Conservation (phyloP, 2,113 vertebrate species). For the Phrynocephalus versicolor region DNA sequence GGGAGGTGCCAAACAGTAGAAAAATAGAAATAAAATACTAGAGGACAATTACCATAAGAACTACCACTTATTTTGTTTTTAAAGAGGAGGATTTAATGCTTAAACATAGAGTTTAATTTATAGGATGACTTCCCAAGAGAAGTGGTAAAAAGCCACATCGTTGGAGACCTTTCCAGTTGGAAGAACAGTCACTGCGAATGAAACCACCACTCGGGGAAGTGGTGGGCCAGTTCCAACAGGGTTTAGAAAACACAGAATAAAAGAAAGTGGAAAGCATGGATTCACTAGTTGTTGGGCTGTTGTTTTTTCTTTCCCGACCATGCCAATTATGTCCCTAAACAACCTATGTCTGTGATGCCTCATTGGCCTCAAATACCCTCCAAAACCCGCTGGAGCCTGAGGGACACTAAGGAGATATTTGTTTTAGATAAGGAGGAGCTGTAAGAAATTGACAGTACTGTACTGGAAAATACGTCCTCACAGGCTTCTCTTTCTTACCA, state of each 20-base stretch:
- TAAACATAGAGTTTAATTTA: slow-evolving; percentile 8
- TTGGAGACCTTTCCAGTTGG: slow-evolving; percentile 12
- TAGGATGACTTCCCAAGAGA: not conserved
- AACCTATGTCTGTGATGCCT: slow-evolving; percentile 36
- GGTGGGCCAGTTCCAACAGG: not conserved
- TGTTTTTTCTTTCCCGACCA: slow-evolving; percentile 35
- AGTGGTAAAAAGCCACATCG: slow-evolving; percentile 26
- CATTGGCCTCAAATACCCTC: slow-evolving; percentile 51
- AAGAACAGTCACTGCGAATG: not conserved
- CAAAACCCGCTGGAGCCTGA: slow-evolving; percentile 8
- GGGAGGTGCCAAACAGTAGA: not conserved
- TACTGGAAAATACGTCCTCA: not conserved
- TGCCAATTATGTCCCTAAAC: slow-evolving; percentile 55
- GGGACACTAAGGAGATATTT: slow-evolving; percentile 14
- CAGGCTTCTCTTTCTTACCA: not conserved
- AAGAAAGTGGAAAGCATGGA: slow-evolving; percentile 8
- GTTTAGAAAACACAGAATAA: not conserved
- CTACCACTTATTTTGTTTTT: not conserved
- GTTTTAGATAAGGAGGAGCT: slow-evolving; percentile 21
- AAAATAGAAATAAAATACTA: not conserved
- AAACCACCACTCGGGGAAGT: slow-evolving; percentile 3
- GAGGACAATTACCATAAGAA: not conserved
- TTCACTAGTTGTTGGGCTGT: not conserved
- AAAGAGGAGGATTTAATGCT: not conserved
- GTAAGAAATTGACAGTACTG: not conserved